A percentile compares a stretch with the other conserved stretches of the same genome.
Conservation (phyloP, 2,797 vertebrate genomes). For the Sebastes diaconus region DNA sequence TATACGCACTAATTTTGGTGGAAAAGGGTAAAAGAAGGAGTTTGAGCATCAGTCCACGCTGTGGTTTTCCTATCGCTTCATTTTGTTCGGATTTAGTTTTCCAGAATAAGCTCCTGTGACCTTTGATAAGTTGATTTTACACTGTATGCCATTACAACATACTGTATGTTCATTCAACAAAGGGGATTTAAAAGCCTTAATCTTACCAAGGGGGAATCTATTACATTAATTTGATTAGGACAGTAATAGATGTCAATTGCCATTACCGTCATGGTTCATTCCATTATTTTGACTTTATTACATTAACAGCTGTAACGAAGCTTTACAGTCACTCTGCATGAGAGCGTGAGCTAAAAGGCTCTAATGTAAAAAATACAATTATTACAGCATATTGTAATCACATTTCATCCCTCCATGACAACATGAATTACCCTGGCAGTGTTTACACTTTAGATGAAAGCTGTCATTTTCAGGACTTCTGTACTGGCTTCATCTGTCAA, state of each 20-base stretch:
- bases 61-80: neutral
- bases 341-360: neutral
- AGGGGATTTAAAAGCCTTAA: neutral
- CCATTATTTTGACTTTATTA: neutral
- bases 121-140: neutral
- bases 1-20: too few species aligned
- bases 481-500: constrained; percentile 22
- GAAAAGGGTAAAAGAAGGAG: neutral
- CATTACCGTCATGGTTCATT: constrained; percentile 11
- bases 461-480: constrained; percentile 28
- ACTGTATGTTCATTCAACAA: neutral
- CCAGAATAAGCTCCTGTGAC: neutral
- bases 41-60: neutral
- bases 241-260: constrained; percentile 9
- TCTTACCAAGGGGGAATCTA: neutral
- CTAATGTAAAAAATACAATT: neutral
- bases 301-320: neutral
- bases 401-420: neutral
- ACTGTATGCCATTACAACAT: neutral
- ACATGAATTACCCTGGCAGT: neutral
- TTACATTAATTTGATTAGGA: constrained; percentile 25
- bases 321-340: neutral
- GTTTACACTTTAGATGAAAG: neutral
- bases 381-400: neutral
- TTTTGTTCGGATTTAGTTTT: neutral